A percentile compares a stretch with the other conserved stretches of the same genome.
phyloP scores from a whole-genome alignment of 2,113 vertebrate species.

The Lophius piscatorius region DNA sequence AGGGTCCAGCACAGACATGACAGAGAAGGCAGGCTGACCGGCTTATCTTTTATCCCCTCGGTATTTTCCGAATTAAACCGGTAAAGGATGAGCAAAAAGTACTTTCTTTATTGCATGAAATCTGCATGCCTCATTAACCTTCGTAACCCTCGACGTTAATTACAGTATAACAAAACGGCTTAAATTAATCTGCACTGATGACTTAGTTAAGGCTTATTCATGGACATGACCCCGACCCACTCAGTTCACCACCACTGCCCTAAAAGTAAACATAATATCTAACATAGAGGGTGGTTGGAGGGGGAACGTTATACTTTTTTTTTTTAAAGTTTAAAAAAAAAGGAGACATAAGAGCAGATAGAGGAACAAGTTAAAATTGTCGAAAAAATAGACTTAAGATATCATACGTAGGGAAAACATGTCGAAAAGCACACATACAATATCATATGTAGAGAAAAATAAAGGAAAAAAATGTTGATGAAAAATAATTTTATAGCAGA shows the following conservation, averaged over 20 bases:
- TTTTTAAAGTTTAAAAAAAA: too few relatives aligned
- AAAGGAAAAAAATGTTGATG: too few relatives aligned
- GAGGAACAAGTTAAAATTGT: too few relatives aligned
- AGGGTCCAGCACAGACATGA: too few relatives aligned
- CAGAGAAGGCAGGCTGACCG: neutral
- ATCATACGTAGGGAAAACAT: too few relatives aligned
- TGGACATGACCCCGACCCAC: constrained; percentile 5
- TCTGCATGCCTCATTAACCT: constrained; percentile 22
- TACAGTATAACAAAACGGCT: constrained; percentile 41
- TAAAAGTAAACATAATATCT: neutral
- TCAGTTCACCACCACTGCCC: neutral
- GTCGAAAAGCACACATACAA: too few relatives aligned
- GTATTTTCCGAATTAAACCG: neutral
- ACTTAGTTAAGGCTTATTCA: constrained; percentile 34
- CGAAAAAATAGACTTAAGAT: too few relatives aligned
- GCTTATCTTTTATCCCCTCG: constrained; percentile 17
- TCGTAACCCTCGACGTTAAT: constrained; percentile 62
- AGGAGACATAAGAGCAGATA: too few relatives aligned
- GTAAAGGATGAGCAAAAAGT: neutral
- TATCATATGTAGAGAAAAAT: too few relatives aligned
- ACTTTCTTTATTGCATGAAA: neutral
- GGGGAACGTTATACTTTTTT: too few relatives aligned
- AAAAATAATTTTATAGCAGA: too few relatives aligned
- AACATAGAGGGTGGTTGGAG: too few relatives aligned
- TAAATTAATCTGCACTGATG: constrained; percentile 60